These are phyloP conservation scores for Bubo bubo DNA, from an alignment of 2,113 vertebrate genomes.

Conservation along the genomic window DNA sequence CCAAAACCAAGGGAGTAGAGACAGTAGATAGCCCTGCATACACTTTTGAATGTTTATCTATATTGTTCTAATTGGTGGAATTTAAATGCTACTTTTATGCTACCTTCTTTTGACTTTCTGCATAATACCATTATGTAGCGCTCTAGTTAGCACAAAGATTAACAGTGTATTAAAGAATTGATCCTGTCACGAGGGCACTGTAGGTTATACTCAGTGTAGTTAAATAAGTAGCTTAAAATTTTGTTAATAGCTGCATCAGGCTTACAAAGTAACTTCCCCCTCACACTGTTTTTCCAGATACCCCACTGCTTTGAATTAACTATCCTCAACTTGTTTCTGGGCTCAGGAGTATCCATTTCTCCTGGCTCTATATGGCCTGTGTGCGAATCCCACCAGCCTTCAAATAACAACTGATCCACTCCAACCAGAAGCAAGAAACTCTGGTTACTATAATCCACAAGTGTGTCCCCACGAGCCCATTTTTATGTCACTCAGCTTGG, in stretches of 20 bases:
- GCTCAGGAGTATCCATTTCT: neutral
- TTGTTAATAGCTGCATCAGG: neutral
- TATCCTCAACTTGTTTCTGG: neutral
- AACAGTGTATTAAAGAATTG: neutral
- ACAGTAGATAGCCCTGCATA: neutral
- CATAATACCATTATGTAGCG: neutral
- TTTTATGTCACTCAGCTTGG: neutral
- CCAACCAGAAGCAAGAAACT: neutral
- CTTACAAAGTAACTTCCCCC: neutral
- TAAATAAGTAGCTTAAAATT: conserved; percentile 40
- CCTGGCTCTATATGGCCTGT: neutral
- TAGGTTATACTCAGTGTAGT: neutral
- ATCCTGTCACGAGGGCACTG: neutral
- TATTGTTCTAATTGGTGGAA: neutral
- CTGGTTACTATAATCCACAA: neutral
- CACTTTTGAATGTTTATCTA: neutral
- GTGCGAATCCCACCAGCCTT: neutral
- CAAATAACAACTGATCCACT: neutral
- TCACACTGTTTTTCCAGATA: neutral
- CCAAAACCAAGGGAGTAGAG: neutral
- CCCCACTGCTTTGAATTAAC: neutral
- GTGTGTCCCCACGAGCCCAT: fast-evolving
- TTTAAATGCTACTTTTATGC: neutral
- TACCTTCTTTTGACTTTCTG: neutral
- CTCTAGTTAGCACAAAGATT: neutral